phyloP scores from a whole-genome alignment of 2,888 invertebrate genomes.

The Drosophila recens region DNA sequence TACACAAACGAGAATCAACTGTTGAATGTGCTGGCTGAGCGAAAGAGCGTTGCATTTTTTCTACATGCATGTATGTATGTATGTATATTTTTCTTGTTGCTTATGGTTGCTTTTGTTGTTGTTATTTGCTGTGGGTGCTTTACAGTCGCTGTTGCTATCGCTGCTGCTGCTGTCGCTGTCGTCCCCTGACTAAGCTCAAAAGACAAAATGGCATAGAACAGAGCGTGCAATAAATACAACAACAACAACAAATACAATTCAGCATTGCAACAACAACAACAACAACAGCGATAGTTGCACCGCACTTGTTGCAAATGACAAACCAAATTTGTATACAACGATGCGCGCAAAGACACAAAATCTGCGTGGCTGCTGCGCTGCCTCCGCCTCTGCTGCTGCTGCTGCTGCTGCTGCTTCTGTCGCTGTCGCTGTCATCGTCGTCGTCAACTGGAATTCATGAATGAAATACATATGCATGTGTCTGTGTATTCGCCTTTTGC shows the following conservation, averaged over 20 bases:
- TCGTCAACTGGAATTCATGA: constrained; percentile 78
- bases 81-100: constrained; percentile 3
- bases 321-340: constrained; percentile 61
- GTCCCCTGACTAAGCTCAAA: constrained; percentile 51
- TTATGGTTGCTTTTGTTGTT: constrained; percentile 46
- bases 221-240: constrained; percentile 26
- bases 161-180: constrained; percentile 17
- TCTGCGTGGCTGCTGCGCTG: constrained; percentile 33
- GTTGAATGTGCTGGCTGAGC: constrained; percentile 68
- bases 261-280: constrained; percentile 22
- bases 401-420: constrained; percentile 12
- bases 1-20: constrained; percentile 67
- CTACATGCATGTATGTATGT: constrained; percentile 10
- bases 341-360: constrained; percentile 42
- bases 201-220: constrained; percentile 64
- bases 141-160: constrained; percentile 47
- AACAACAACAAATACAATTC: constrained; percentile 14
- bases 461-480: constrained; percentile 75
- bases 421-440: constrained; percentile 22
- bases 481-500: constrained; percentile 22
- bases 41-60: constrained; percentile 69
- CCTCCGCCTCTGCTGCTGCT: constrained; percentile 4
- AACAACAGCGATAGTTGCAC: constrained; percentile 40
- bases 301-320: constrained; percentile 79
- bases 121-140: constrained; percentile 69